phyloP scores from a whole-genome alignment of 2,888 invertebrate genomes.

The Agrotis ipsilon region DNA sequence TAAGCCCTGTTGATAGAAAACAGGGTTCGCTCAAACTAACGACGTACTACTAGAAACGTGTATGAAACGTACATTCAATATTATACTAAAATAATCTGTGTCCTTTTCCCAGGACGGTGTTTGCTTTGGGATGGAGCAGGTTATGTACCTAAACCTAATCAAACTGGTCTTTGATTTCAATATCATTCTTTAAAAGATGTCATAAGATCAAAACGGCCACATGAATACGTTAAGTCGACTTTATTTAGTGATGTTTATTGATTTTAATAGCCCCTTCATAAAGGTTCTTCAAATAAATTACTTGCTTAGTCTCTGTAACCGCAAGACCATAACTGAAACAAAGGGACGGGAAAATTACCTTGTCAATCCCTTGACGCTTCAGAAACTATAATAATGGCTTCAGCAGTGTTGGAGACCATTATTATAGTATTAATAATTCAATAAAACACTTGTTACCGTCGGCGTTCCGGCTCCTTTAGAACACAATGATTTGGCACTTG shows the following conservation, averaged over 20 bases:
- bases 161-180: no score
- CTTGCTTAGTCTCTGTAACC: constrained; percentile 35
- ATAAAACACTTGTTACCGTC: background rate
- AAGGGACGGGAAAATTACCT: constrained; percentile 49
- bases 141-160: no score
- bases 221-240: background rate
- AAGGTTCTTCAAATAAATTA: constrained; percentile 31
- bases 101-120: no score
- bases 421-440: constrained; percentile 3
- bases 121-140: no score
- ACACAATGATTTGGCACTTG: no score
- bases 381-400: constrained; percentile 26
- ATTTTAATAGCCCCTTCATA: constrained; percentile 4
- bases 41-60: no score
- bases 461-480: no score
- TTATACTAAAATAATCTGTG: no score
- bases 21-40: background rate
- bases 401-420: constrained; percentile 4
- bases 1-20: background rate
- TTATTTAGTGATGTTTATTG: background rate
- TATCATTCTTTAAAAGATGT: background rate
- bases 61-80: no score
- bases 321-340: constrained; percentile 41
- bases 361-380: constrained; percentile 39
- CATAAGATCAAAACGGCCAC: background rate